These are phyloP conservation scores for Dunckerocampus dactyliophorus DNA, from an alignment of 2,113 vertebrate genomes.

Conservation along the genomic window DNA sequence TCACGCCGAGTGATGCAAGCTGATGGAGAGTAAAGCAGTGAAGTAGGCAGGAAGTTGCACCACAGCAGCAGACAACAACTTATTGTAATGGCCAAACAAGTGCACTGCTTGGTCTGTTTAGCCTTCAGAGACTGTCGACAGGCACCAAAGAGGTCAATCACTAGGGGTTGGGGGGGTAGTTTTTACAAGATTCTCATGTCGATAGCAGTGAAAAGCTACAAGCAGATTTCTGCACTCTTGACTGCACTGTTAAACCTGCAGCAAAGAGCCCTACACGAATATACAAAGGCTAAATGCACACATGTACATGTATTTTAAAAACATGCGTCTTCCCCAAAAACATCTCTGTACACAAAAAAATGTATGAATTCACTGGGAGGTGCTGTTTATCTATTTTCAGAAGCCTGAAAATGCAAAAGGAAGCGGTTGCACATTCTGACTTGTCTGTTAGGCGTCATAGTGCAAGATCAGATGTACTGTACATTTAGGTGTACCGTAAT, in stretches of 20 bases:
- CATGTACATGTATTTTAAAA: background rate
- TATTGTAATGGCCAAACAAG: constrained; percentile 31
- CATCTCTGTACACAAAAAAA: too few relatives aligned
- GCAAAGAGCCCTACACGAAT: background rate
- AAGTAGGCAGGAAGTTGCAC: constrained; percentile 22
- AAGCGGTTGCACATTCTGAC: too few relatives aligned
- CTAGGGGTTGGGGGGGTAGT: constrained; percentile 36
- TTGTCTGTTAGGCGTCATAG: too few relatives aligned
- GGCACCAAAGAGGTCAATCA: constrained; percentile 42
- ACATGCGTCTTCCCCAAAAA: too few relatives aligned
- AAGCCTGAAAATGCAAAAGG: too few relatives aligned
- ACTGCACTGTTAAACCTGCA: constrained; percentile 9
- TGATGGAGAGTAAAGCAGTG: constrained; percentile 31
- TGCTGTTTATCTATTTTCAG: too few relatives aligned
- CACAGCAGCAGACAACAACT: constrained; percentile 12
- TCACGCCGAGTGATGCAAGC: constrained; percentile 42
- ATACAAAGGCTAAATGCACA: background rate
- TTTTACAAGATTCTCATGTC: constrained; percentile 54
- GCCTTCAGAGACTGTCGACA: constrained; percentile 26
- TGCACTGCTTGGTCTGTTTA: constrained; percentile 24
- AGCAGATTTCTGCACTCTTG: constrained; percentile 24
- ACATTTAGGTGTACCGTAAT: too few relatives aligned
- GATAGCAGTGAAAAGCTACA: constrained; percentile 50
- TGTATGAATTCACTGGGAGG: too few relatives aligned
- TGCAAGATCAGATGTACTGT: too few relatives aligned